These are phyloP conservation scores for Cyphomyrmex costatus DNA, from an alignment of 1,140 invertebrate species.

Conservation along the genomic window DNA sequence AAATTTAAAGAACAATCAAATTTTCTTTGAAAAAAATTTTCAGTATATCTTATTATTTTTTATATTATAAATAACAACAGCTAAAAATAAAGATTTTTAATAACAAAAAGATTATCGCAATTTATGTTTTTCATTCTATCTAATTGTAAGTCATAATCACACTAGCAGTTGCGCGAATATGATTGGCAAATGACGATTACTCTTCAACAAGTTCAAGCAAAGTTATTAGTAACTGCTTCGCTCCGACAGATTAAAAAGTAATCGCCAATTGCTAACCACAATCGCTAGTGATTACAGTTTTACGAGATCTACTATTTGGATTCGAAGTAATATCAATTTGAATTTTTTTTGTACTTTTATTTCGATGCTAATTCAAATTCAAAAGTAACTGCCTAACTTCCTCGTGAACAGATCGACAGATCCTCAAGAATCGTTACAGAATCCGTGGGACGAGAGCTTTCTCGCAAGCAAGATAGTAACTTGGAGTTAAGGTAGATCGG, in stretches of 20 bases:
- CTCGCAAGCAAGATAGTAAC: slow-evolving; percentile 81
- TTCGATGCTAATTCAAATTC: neutral
- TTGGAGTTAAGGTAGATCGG: slow-evolving; percentile 83
- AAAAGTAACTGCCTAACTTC: neutral
- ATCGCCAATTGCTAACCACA: too few species aligned
- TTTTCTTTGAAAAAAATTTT: neutral
- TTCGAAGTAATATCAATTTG: neutral
- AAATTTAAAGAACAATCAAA: neutral
- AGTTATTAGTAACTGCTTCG: too few species aligned
- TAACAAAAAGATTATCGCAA: neutral
- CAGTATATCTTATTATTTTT: neutral
- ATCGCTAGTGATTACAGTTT: too few species aligned
- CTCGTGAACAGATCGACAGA: slow-evolving; percentile 23
- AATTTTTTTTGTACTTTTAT: neutral
- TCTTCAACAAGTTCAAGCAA: too few species aligned
- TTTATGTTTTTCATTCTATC: neutral
- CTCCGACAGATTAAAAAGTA: too few species aligned
- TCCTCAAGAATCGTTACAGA: slow-evolving; percentile 55
- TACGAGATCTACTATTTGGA: neutral
- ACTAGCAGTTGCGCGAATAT: too few species aligned
- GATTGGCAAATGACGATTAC: too few species aligned
- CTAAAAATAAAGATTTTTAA: neutral
- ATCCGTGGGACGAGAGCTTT: slow-evolving; percentile 67
- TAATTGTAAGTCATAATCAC: neutral
- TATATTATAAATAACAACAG: neutral